Evolutionary conservation across 2,888 invertebrate genomes (phyloP).

Genomic region (Harpalus rubripes): DNA sequence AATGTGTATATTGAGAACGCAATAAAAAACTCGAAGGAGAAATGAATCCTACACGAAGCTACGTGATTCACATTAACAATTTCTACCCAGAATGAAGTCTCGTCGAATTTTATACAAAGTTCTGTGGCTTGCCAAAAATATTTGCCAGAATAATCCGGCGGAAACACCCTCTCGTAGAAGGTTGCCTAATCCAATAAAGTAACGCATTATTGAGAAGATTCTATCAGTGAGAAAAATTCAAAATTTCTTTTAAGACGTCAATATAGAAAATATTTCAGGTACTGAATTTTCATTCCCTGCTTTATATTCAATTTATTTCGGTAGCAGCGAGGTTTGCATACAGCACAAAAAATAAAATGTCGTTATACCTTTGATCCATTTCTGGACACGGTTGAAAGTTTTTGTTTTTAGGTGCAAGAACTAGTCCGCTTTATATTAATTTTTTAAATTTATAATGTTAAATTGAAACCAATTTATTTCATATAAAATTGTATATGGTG

Average conservation of each 20-base stretch:
- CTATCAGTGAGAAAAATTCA: constrained; percentile 3
- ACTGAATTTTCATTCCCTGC: not conserved
- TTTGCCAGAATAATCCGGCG: constrained; percentile 24
- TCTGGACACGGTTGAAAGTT: not conserved
- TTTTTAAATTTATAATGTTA: too few species aligned
- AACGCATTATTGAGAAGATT: constrained; percentile 18
- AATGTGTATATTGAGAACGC: constrained; percentile 22
- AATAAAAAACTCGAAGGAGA: constrained; percentile 19
- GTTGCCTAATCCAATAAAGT: constrained; percentile 26
- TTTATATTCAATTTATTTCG: not conserved
- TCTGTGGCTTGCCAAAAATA: constrained; percentile 21
- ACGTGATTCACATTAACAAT: constrained; percentile 42
- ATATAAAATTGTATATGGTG: too few species aligned
- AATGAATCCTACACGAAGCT: constrained; percentile 32
- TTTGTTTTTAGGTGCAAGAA: too few species aligned
- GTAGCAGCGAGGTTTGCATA: not conserved
- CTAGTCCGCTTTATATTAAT: too few species aligned
- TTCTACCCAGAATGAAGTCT: not conserved
- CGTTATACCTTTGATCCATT: not conserved
- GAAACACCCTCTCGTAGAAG: constrained; percentile 3
- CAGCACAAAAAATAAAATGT: not conserved
- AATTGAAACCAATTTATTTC: too few species aligned
- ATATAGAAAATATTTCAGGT: not conserved
- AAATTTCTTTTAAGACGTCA: constrained; percentile 8
- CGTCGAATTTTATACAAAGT: constrained; percentile 32